Conservation (phyloP, 92 coral and sea anemone genomes). For the Siderastrea radians region DNA sequence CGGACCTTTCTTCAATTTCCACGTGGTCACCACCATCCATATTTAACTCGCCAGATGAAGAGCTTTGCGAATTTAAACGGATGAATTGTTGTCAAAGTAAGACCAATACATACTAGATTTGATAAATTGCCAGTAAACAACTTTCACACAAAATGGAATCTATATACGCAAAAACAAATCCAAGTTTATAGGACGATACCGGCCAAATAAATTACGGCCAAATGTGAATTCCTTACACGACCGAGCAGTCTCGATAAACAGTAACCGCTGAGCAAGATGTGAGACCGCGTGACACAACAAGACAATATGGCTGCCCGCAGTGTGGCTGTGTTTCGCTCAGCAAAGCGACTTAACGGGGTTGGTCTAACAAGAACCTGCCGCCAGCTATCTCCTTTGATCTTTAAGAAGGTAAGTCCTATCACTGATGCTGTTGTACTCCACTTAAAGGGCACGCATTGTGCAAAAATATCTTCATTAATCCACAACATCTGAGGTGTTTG, state of each 20-base stretch:
- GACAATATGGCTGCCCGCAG: conserved; percentile 72
- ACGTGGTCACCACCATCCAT: conserved; percentile 68
- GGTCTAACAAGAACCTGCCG: conserved; percentile 12
- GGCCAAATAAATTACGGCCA: background rate
- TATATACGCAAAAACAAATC: background rate
- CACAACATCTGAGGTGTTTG: too few species aligned
- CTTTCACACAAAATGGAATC: background rate
- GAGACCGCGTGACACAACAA: conserved; percentile 79
- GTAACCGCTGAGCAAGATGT: conserved; percentile 50
- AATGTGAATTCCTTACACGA: background rate
- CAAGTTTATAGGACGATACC: too few species aligned
- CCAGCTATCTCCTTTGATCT: conserved; percentile 35
- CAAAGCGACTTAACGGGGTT: conserved; percentile 7
- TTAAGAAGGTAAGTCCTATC: background rate
- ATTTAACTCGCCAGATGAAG: conserved; percentile 9
- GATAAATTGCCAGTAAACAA: background rate
- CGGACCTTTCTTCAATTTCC: conserved; percentile 21
- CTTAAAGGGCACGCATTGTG: too few species aligned
- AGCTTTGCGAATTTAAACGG: background rate
- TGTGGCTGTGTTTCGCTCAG: conserved; percentile 1
- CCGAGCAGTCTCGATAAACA: too few species aligned
- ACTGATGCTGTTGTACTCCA: background rate
- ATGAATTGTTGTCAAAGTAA: background rate
- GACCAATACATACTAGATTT: background rate
- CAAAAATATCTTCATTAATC: background rate